Evolutionary conservation across 2,888 invertebrate genomes (phyloP).

Genomic region (Lepidonotus clava): DNA sequence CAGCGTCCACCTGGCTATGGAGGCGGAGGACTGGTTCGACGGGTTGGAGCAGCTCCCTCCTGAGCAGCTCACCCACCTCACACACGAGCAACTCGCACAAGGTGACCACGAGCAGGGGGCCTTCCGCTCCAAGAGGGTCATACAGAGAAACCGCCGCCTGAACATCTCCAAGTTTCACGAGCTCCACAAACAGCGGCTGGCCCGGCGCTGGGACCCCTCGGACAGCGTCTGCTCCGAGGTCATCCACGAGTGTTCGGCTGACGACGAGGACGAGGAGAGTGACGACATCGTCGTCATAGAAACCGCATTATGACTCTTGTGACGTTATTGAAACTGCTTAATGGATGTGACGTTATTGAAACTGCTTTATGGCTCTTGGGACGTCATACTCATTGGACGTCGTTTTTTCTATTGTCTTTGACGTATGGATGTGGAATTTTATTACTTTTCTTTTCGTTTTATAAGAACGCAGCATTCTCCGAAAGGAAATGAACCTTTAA

Average conservation of each 20-base stretch:
- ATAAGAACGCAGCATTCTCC: too few relatives aligned
- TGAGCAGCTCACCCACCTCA: not conserved
- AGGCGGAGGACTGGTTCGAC: conserved; percentile 47
- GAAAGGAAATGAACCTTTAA: too few relatives aligned
- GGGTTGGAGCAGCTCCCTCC: not conserved
- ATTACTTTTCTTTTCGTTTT: too few relatives aligned
- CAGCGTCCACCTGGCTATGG: conserved; percentile 47
- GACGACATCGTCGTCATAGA: conserved; percentile 6
- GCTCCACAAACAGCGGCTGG: conserved; percentile 13
- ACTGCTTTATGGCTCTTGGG: too few relatives aligned
- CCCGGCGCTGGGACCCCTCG: conserved; percentile 29
- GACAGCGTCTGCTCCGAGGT: conserved; percentile 49
- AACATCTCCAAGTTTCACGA: conserved; percentile 42
- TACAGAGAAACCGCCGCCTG: conserved; percentile 31
- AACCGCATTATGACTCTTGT: conserved; percentile 11
- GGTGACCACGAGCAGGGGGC: not conserved
- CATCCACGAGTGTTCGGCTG: conserved; percentile 31
- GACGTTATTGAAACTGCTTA: too few relatives aligned
- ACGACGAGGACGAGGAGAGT: conserved; percentile 31
- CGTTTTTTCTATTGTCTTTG: too few relatives aligned
- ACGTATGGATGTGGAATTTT: too few relatives aligned
- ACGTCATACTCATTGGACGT: too few relatives aligned
- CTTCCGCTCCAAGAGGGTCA: not conserved
- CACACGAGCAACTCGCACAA: not conserved
- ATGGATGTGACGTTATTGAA: too few relatives aligned